Percentiles rank a stretch among this genome's conserved stretches.
These are phyloP conservation scores for Rynchops niger DNA, from an alignment of 2,113 vertebrate species.

Conservation along the genomic window DNA sequence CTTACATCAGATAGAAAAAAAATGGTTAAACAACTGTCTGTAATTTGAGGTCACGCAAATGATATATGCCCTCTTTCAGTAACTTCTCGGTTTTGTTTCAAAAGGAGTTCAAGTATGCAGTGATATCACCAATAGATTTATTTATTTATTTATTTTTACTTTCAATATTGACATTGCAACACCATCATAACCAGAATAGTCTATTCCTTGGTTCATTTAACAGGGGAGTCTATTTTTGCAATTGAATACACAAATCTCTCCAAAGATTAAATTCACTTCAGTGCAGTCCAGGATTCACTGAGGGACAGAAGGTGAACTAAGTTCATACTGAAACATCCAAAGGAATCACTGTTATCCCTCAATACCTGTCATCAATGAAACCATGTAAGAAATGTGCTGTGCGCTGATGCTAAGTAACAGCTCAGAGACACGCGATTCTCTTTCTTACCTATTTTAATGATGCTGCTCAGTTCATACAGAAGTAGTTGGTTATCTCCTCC, in stretches of 20 bases:
- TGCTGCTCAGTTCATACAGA: constrained; percentile 93
- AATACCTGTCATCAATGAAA: not conserved
- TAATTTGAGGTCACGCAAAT: not conserved
- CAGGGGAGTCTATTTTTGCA: not conserved
- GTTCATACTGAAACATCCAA: not conserved
- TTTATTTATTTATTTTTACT: not conserved
- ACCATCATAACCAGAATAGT: not conserved
- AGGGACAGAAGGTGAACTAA: not conserved
- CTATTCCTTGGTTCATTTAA: not conserved
- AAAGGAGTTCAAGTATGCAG: not conserved
- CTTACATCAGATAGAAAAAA: not conserved
- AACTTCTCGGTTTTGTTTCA: not conserved
- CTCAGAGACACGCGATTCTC: not conserved
- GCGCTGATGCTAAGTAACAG: not conserved
- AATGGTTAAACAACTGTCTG: not conserved
- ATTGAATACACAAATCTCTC: not conserved
- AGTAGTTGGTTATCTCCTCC: constrained; percentile 95
- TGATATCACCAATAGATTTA: not conserved
- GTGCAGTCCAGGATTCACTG: not conserved
- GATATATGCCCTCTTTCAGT: not conserved
- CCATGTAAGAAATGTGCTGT: not conserved
- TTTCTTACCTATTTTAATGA: constrained; percentile 92
- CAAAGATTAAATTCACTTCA: not conserved
- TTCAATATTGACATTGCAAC: not conserved
- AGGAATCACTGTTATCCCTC: not conserved